These are phyloP conservation scores for Luperina testacea DNA, from an alignment of 2,888 invertebrate genomes.

Conservation along the genomic window DNA sequence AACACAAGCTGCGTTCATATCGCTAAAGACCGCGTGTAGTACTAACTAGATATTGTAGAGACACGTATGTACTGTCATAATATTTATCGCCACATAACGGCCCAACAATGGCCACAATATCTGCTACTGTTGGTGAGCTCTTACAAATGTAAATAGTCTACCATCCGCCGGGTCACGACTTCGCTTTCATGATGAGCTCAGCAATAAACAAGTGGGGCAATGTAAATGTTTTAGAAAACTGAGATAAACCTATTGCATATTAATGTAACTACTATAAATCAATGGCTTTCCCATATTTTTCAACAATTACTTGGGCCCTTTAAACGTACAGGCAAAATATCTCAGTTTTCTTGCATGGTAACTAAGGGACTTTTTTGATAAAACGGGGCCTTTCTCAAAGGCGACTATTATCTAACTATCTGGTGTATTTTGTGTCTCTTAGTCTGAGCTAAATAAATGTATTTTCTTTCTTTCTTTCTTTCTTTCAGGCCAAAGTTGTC, in stretches of 20 bases:
- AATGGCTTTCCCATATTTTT: neutral
- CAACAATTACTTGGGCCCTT: neutral
- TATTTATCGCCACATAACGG: constrained; percentile 44
- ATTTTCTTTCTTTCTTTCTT: too few species aligned
- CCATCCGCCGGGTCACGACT: constrained; percentile 43
- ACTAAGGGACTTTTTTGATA: neutral
- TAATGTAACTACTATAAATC: constrained; percentile 13
- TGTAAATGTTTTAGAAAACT: too few species aligned
- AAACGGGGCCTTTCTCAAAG: neutral
- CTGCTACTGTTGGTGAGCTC: constrained; percentile 16
- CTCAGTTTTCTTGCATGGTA: neutral
- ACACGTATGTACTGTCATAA: constrained; percentile 24
- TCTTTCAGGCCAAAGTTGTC: neutral
- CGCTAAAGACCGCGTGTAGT: constrained; percentile 18
- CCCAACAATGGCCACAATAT: constrained; percentile 33
- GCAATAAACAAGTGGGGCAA: constrained; percentile 29
- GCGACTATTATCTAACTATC: too few species aligned
- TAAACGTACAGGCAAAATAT: neutral
- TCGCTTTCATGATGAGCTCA: constrained; percentile 37
- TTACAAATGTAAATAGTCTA: constrained; percentile 53
- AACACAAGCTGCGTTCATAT: constrained; percentile 11
- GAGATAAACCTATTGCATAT: constrained; percentile 31
- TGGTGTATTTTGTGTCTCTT: too few species aligned
- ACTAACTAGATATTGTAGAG: constrained; percentile 31
- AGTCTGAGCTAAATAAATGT: too few species aligned